A percentile compares a stretch with the other conserved stretches of the same genome.
These are phyloP conservation scores for Bombus polaris DNA, from an alignment of 1,140 invertebrate species.

Conservation along the genomic window DNA sequence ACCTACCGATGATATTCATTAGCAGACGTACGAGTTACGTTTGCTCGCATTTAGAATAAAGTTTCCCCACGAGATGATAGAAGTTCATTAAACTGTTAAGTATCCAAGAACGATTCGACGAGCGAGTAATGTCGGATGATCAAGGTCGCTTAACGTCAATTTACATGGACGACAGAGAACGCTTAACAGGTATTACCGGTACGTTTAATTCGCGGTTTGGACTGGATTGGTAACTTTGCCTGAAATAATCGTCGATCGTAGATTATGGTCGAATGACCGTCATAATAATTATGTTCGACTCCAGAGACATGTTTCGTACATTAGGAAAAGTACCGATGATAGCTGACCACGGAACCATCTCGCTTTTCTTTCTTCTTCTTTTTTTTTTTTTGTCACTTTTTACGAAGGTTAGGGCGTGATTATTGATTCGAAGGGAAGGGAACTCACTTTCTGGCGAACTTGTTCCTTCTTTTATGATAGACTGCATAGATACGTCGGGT, in stretches of 20 bases:
- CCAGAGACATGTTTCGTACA: too few species aligned
- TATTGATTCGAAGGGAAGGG: background rate
- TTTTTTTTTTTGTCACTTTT: background rate
- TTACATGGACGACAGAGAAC: background rate
- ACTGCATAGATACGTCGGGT: conserved; percentile 49
- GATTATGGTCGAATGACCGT: background rate
- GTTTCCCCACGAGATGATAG: background rate
- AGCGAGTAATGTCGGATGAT: background rate
- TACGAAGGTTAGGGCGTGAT: background rate
- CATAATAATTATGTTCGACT: background rate
- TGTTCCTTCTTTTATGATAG: conserved; percentile 47
- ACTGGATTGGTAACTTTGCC: background rate
- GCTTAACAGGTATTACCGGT: background rate
- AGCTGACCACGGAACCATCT: too few species aligned
- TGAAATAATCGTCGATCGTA: background rate
- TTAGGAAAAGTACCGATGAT: too few species aligned
- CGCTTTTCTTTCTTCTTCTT: too few species aligned
- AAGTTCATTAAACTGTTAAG: background rate
- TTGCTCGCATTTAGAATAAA: background rate
- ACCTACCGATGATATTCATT: background rate
- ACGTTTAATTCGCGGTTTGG: conserved; percentile 10
- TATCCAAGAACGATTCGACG: background rate
- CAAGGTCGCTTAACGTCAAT: conserved; percentile 16
- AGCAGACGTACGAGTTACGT: background rate
- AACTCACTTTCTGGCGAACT: conserved; percentile 26